Evolutionary conservation across 2,888 invertebrate genomes (phyloP).

Genomic region (Campoletis raptor): DNA sequence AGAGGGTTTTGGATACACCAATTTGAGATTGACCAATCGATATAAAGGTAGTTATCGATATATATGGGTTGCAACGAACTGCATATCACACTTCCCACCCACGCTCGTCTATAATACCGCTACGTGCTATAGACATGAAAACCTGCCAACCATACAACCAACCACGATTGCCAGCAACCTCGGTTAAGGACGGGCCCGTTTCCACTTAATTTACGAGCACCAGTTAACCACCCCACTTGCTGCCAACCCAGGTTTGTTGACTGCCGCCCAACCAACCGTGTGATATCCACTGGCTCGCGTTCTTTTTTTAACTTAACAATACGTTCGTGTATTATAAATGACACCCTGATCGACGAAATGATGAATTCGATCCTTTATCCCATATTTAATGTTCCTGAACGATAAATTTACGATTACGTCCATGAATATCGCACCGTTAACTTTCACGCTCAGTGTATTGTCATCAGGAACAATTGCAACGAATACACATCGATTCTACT

Average conservation of each 20-base stretch:
- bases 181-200: constrained; percentile 61
- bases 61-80: constrained; percentile 26
- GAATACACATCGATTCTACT: not conserved
- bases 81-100: constrained; percentile 9
- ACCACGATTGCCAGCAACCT: constrained; percentile 56
- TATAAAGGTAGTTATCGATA: not conserved
- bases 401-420: constrained; percentile 20
- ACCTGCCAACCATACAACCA: constrained; percentile 40
- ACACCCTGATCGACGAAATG: constrained; percentile 33
- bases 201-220: constrained; percentile 65
- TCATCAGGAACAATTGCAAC: not conserved
- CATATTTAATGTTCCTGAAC: constrained; percentile 4
- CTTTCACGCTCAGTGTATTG: not conserved
- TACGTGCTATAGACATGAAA: constrained; percentile 11
- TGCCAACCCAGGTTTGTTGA: constrained; percentile 59
- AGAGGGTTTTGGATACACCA: not conserved
- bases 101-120: constrained; percentile 25
- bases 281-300: constrained; percentile 41
- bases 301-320: not conserved
- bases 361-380: constrained; percentile 19
- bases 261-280: constrained; percentile 55
- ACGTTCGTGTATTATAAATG: constrained; percentile 12
- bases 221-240: constrained; percentile 63
- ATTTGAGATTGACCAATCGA: constrained; percentile 2
- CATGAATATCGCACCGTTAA: not conserved